Conservation (phyloP, 2,888 invertebrate genomes). For the Cistogaster globosa region DNA sequence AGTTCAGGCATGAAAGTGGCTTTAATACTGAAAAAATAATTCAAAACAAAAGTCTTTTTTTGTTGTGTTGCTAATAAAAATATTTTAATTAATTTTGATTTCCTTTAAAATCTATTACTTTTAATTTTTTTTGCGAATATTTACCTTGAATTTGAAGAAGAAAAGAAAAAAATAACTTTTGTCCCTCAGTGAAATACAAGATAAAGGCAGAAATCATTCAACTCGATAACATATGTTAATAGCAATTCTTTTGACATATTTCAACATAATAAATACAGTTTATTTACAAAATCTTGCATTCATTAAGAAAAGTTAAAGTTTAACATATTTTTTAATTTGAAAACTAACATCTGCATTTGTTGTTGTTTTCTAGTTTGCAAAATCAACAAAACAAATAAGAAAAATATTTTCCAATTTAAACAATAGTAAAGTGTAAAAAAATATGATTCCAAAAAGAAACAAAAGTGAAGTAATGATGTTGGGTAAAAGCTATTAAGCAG, state of each 20-base stretch:
- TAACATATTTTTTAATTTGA: conserved; percentile 17
- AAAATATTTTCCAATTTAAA: not conserved
- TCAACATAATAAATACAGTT: not conserved
- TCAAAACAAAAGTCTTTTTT: too few species aligned
- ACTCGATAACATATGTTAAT: not conserved
- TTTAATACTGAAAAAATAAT: too few species aligned
- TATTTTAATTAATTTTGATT: too few species aligned
- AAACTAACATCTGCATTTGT: not conserved
- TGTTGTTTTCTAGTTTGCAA: not conserved
- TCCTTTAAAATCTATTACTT: too few species aligned
- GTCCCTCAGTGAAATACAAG: not conserved
- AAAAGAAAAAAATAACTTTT: too few species aligned
- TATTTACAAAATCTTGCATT: not conserved
- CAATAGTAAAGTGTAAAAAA: conserved; percentile 3
- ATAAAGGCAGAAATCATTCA: not conserved
- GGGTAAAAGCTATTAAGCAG: conserved; percentile 17
- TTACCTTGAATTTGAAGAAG: too few species aligned
- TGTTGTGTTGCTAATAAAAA: too few species aligned
- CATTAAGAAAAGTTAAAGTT: conserved; percentile 27
- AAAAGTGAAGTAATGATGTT: not conserved
- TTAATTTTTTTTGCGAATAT: too few species aligned
- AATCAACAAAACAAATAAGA: too few species aligned
- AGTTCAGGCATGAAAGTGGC: too few species aligned
- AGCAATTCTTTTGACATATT: not conserved
- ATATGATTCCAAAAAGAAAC: not conserved